Evolutionary conservation across 2,113 vertebrate species (phyloP).

Genomic region (Syrmaticus mikado): DNA sequence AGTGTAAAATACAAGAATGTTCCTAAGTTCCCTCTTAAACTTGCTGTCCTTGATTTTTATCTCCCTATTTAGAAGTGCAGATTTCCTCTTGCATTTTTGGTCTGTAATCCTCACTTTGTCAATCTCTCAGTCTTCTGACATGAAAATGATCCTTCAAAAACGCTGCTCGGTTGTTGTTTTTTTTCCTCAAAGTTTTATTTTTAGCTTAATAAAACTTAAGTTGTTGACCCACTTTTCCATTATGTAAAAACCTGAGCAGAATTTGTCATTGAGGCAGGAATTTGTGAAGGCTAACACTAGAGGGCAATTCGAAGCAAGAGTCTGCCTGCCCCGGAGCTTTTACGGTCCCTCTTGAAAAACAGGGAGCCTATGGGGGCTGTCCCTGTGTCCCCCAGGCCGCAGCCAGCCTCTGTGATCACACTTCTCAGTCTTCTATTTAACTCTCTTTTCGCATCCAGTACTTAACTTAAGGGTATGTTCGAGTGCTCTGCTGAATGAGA

Average conservation of each 20-base stretch:
- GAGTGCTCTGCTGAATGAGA: not conserved
- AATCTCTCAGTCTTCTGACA: not conserved
- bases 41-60: not conserved
- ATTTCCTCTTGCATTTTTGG: not conserved
- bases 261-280: conserved; percentile 44
- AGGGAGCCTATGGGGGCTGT: not conserved
- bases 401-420: not conserved
- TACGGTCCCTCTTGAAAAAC: not conserved
- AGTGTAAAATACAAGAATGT: not conserved
- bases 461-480: not conserved
- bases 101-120: not conserved
- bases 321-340: not conserved
- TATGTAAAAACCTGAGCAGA: conserved; percentile 41
- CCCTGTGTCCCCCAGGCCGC: not conserved
- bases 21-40: not conserved
- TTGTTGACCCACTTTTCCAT: conserved; percentile 53
- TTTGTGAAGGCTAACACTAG: conserved; percentile 61
- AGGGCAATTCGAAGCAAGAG: conserved; percentile 65
- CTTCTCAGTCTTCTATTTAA: not conserved
- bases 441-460: not conserved
- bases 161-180: not conserved
- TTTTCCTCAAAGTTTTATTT: not conserved
- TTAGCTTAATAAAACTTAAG: not conserved
- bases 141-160: not conserved
- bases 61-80: not conserved